Evolutionary conservation across 2,797 vertebrate genomes (phyloP).

Genomic region (Tokudaia tokunoshimensis): DNA sequence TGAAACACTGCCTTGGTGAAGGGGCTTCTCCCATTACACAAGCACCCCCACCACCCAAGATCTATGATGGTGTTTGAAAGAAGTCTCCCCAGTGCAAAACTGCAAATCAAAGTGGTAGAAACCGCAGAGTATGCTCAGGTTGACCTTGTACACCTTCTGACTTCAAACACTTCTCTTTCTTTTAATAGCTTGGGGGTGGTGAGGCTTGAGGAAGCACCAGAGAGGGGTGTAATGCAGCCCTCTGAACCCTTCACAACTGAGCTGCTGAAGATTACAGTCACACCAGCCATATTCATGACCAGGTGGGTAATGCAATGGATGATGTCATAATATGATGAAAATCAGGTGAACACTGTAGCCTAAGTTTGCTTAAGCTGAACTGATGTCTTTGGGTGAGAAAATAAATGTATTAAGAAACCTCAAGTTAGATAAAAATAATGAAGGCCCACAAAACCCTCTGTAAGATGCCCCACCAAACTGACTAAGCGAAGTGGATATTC

Average conservation of each 20-base stretch:
- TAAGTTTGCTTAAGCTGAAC: background rate
- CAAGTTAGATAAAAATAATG: background rate
- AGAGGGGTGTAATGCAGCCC: background rate
- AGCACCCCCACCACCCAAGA: background rate
- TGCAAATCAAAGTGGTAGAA: background rate
- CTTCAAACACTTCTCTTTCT: background rate
- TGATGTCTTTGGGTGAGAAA: background rate
- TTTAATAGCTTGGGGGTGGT: background rate
- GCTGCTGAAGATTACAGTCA: background rate
- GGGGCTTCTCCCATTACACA: background rate
- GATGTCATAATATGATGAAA: background rate
- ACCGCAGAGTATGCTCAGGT: background rate
- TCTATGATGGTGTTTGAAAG: background rate
- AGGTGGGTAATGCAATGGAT: background rate
- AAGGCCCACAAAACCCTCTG: background rate
- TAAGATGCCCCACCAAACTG: background rate
- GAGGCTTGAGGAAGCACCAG: background rate
- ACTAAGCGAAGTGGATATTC: fast-evolving
- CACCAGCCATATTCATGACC: background rate
- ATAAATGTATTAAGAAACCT: background rate
- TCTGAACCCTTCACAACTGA: background rate
- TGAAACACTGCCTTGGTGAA: background rate
- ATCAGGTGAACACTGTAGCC: background rate
- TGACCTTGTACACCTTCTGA: background rate
- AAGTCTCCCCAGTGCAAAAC: background rate